Evolutionary conservation across 2,888 invertebrate genomes (phyloP).

Genomic region (Cheilosia vernalis): DNA sequence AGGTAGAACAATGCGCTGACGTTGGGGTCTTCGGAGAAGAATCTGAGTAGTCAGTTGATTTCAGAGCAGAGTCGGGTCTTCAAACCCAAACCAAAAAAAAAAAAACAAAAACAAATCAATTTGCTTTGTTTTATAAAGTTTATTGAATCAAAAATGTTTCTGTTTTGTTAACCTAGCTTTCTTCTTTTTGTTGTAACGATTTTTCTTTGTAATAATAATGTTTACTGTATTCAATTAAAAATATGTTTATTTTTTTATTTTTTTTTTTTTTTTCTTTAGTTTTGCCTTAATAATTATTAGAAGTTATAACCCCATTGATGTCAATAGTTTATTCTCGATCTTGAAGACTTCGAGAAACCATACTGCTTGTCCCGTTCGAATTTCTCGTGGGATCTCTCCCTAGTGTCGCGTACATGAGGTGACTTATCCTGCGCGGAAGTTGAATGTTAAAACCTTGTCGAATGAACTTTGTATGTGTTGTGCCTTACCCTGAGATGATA

Average conservation of each 20-base stretch:
- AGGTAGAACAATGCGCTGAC: no score
- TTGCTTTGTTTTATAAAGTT: conserved; percentile 56
- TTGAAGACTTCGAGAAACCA: conserved; percentile 86
- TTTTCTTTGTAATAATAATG: conserved; percentile 25
- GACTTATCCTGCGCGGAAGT: conserved; percentile 88
- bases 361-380: conserved; percentile 91
- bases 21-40: no score
- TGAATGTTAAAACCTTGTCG: conserved; percentile 56
- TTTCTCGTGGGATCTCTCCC: conserved; percentile 90
- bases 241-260: conserved; percentile 10
- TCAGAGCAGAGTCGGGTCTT: no score
- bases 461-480: conserved; percentile 61
- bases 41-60: no score
- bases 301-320: not conserved
- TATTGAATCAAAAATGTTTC: conserved; percentile 51
- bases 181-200: conserved; percentile 39
- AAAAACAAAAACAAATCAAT: not conserved
- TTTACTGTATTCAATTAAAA: conserved; percentile 43
- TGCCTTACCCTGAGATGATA: conserved; percentile 89
- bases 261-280: not conserved
- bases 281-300: conserved; percentile 23
- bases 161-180: conserved; percentile 13
- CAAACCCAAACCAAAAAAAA: not conserved
- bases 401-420: conserved; percentile 86
- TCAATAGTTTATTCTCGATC: conserved; percentile 80